These are phyloP conservation scores for Melinaea marsaeus DNA, from an alignment of 2,888 invertebrate genomes.

Conservation along the genomic window DNA sequence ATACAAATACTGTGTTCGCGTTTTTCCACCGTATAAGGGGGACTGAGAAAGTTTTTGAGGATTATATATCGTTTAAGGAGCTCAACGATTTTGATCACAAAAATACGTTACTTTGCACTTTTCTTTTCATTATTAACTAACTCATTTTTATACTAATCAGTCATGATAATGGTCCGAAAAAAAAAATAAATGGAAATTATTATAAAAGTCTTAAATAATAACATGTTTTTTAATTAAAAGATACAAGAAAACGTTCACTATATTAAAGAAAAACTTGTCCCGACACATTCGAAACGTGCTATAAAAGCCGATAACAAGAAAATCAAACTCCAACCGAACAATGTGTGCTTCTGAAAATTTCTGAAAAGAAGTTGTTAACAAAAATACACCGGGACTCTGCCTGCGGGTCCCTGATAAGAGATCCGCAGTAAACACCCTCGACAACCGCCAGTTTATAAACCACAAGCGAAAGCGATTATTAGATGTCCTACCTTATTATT, in stretches of 20 bases:
- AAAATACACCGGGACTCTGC: constrained; percentile 65
- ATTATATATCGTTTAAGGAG: constrained; percentile 48
- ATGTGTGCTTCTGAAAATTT: constrained; percentile 53
- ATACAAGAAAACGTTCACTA: constrained; percentile 21
- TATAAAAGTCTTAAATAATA: no score
- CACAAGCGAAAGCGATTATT: constrained; percentile 37
- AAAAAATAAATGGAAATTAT: no score
- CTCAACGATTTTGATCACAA: constrained; percentile 35
- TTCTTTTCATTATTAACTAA: no score
- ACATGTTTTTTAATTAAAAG: constrained; percentile 11
- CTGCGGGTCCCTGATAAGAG: constrained; percentile 69
- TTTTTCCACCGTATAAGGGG: constrained; percentile 44
- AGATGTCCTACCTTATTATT: no score
- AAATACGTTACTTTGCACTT: constrained; percentile 17
- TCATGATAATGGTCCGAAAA: background rate
- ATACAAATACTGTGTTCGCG: constrained; percentile 50
- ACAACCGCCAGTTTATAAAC: constrained; percentile 38
- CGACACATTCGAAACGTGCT: constrained; percentile 26
- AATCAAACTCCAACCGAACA: constrained; percentile 57
- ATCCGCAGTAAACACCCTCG: constrained; percentile 55
- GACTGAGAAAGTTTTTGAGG: constrained; percentile 46
- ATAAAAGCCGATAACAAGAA: constrained; percentile 40
- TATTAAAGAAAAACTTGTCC: constrained; percentile 29
- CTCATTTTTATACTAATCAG: background rate
- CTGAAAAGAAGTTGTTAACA: constrained; percentile 75